Evolutionary conservation across 2,888 invertebrate species (phyloP).

Genomic region (Sipha maydis): DNA sequence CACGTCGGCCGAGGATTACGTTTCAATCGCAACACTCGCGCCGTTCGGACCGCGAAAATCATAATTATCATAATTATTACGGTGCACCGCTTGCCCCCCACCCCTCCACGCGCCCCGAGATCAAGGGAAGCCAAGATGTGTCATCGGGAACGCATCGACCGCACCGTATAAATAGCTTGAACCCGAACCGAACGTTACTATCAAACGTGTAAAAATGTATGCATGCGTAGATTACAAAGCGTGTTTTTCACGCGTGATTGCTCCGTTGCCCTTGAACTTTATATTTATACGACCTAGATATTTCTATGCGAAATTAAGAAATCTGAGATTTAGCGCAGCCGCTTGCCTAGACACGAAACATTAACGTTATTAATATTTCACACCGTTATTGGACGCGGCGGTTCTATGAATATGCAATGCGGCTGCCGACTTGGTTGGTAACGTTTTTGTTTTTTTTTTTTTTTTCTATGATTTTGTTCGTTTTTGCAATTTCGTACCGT

Average conservation of each 20-base stretch:
- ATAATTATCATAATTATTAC: too few species aligned
- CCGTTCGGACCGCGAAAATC: too few species aligned
- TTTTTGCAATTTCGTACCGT: not conserved
- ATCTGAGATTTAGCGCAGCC: not conserved
- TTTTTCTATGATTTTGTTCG: not conserved
- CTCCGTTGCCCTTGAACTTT: constrained; percentile 21
- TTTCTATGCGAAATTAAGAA: not conserved
- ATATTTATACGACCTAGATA: constrained; percentile 26
- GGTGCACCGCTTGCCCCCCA: too few species aligned
- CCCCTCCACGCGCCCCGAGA: not conserved
- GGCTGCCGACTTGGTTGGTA: not conserved
- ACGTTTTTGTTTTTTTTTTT: not conserved
- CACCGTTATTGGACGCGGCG: not conserved
- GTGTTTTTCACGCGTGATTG: not conserved
- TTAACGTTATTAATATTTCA: constrained; percentile 9
- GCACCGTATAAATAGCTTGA: too few species aligned
- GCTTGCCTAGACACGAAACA: constrained; percentile 7
- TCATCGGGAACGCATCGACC: not conserved
- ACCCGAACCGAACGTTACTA: too few species aligned
- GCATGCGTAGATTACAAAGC: not conserved
- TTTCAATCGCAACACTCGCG: too few species aligned
- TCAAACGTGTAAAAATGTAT: not conserved
- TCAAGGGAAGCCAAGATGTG: constrained; percentile 10
- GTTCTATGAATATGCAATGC: constrained; percentile 24
- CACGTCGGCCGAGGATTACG: too few species aligned